Evolutionary conservation across 2,888 invertebrate genomes (phyloP), one percentile per base, ranked within the genome.

Genomic region (Rotaria magnacalcarata): DNA sequence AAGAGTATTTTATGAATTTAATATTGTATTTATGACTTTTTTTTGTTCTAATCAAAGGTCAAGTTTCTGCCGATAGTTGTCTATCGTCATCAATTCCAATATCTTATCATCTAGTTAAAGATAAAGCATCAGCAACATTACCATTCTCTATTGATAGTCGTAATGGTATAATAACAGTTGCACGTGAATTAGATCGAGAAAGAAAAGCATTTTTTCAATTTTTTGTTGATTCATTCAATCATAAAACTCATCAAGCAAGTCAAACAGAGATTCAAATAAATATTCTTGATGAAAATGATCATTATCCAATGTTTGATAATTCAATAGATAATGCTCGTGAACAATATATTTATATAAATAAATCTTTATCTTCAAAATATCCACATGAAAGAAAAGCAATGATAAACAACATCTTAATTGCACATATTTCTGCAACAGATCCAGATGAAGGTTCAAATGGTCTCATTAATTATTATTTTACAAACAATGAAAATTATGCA

Each of bases 391-490:
- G 1, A 24, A 34, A 67, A 7, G 8, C 34, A 67, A 41, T 34
- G 34, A 34, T 1, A 34, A 67, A 34, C 19, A 34, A 27, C 6
- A 41, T 41, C 14, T 80, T 80, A 19, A 47, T 80, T 14, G n/a
- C 80, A 43, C 21, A n/a, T 47, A 14, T 80, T 7, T 43, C 85
- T 47, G 95, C 95, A 0, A 92, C 92, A 1, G 96, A 96, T 89
- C 92, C 92, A 87, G 92, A 92, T 87, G 89, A 89, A 7, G 93
- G 93, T 0, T 89, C 89, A 7, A 92, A 91, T 87, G 94, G 94
- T 0, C 93, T 93, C 86, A 92, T 96, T 4, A 90, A 93, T 67
- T 96, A 95, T 89, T 92, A 80, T 80, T 80, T 80, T 80, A 47
- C 80, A 24, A 43, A 80, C 47, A 80, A 47, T 47, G 80, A 80